A percentile compares a stretch with the other conserved stretches of the same genome.
These are phyloP conservation scores for Hypselothyrea guttata DNA, from an alignment of 2,888 invertebrate species.

Conservation along the genomic window DNA sequence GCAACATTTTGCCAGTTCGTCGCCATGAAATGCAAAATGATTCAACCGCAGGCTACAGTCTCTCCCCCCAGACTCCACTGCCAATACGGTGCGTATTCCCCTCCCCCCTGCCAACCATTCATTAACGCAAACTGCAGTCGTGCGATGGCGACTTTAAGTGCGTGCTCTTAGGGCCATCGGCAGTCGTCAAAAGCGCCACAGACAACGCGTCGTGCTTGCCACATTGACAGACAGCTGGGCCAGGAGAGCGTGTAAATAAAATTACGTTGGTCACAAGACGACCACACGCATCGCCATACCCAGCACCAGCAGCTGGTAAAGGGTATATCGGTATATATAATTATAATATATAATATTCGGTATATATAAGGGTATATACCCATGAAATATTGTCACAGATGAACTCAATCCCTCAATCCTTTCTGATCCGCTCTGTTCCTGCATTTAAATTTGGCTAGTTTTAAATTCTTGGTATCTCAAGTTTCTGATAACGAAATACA, in stretches of 20 bases:
- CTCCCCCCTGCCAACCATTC: conserved; percentile 1
- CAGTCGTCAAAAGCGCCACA: conserved; percentile 68
- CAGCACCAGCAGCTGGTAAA: background rate
- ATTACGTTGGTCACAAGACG: conserved; percentile 65
- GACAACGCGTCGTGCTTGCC: conserved; percentile 42
- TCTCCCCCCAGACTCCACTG: conserved; percentile 5
- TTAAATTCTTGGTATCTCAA: no score
- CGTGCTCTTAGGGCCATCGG: conserved; percentile 72
- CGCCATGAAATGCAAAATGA: conserved; percentile 63
- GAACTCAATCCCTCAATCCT: no score
- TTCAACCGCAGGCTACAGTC: conserved; percentile 49
- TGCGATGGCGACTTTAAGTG: conserved; percentile 63
- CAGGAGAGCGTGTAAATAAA: conserved; percentile 71
- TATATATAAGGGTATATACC: no score
- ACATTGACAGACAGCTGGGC: conserved; percentile 63
- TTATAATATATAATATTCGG: no score
- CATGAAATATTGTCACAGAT: no score
- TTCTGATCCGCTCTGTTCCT: no score
- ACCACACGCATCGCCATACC: conserved; percentile 61
- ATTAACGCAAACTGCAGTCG: conserved; percentile 61
- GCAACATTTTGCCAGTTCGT: conserved; percentile 34
- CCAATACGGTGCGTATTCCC: background rate
- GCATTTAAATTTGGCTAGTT: no score
- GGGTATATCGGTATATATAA: no score
- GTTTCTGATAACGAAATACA: no score